Evolutionary conservation across 2,797 vertebrate species (phyloP).

Genomic region (Clarias fuscus): DNA sequence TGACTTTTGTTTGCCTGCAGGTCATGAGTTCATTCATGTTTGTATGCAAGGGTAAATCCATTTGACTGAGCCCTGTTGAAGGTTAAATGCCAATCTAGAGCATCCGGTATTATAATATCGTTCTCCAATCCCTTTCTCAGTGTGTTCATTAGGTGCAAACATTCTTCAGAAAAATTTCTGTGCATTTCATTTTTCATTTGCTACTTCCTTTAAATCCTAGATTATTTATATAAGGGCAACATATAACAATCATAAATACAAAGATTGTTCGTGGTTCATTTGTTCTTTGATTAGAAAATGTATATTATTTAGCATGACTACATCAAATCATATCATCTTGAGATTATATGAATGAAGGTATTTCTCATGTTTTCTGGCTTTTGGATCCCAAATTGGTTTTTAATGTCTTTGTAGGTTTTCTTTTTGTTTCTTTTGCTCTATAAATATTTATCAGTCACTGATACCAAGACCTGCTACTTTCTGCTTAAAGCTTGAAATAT

Average conservation of each 20-base stretch:
- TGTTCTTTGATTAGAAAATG: background rate
- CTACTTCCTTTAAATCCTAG: background rate
- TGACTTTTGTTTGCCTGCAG: background rate
- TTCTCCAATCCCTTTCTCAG: conserved; percentile 49
- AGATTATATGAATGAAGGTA: background rate
- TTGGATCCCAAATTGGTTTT: conserved; percentile 57
- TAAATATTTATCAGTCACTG: conserved; percentile 54
- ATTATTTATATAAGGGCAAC: background rate
- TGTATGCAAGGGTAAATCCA: conserved; percentile 1
- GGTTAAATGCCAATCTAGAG: conserved; percentile 17
- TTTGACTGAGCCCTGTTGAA: conserved; percentile 23
- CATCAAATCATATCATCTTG: background rate
- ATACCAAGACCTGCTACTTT: conserved; percentile 28
- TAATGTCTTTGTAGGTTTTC: conserved; percentile 50
- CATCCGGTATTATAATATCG: conserved; percentile 54
- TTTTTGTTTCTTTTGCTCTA: conserved; percentile 51
- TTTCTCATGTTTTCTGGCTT: conserved; percentile 25
- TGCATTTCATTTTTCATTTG: background rate
- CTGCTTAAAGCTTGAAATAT: conserved; percentile 14
- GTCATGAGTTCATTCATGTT: conserved; percentile 5
- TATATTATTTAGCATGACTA: background rate
- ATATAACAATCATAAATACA: too few species aligned
- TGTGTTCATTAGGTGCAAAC: background rate
- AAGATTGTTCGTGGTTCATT: background rate
- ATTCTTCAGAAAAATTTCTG: background rate